Percentiles rank a stretch among this genome's conserved stretches.
Conservation (phyloP, 2,888 invertebrate species). For the Cybosia mesomella region DNA sequence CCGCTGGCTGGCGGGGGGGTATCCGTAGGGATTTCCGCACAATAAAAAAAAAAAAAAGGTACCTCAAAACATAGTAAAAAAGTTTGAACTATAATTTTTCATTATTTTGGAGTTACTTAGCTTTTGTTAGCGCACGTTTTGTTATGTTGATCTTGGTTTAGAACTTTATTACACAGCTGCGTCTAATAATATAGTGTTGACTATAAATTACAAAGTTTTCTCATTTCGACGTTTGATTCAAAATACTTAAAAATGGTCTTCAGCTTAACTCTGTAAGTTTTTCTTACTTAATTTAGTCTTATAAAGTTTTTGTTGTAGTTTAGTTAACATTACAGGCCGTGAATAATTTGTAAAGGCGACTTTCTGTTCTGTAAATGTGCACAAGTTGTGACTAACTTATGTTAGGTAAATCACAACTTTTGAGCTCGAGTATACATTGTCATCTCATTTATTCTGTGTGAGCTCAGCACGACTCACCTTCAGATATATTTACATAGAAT, state of each 20-base stretch:
- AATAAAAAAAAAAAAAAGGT: too few relatives aligned
- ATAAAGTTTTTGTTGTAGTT: neutral
- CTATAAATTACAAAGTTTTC: neutral
- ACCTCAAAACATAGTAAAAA: neutral
- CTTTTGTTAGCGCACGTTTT: neutral
- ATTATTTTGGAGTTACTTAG: neutral
- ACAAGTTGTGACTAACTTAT: neutral
- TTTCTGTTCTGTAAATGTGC: neutral
- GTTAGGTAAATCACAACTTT: neutral
- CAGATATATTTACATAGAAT: too few relatives aligned
- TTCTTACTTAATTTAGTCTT: neutral
- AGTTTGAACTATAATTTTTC: neutral
- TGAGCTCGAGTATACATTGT: neutral
- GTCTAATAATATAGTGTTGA: neutral
- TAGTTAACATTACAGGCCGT: neutral
- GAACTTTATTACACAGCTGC: constrained; percentile 31
- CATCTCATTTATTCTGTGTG: neutral
- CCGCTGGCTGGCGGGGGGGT: too few relatives aligned
- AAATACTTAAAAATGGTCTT: neutral
- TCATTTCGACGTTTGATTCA: neutral
- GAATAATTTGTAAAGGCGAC: neutral
- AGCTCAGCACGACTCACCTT: neutral
- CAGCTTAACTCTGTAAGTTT: neutral
- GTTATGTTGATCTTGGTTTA: constrained; percentile 9
- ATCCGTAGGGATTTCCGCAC: too few relatives aligned